Conservation (phyloP, 2,888 invertebrate genomes). For the Hololepta plana region DNA sequence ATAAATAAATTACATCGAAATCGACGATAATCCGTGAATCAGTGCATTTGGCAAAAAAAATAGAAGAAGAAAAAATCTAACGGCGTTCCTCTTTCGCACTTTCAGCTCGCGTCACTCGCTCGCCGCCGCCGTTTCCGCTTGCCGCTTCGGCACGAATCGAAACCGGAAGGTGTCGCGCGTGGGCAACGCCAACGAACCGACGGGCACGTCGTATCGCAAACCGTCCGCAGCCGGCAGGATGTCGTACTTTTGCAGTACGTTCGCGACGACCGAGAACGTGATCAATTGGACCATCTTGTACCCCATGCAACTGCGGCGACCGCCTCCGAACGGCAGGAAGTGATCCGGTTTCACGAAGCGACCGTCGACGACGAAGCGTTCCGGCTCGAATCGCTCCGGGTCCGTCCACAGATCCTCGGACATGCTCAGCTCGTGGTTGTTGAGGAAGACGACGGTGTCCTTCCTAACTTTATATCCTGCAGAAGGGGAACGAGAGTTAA, state of each 20-base stretch:
- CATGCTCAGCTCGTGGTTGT: slow-evolving; percentile 48
- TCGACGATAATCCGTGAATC: too few relatives aligned
- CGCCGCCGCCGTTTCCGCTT: slow-evolving; percentile 1
- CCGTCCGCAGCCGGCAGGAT: slow-evolving; percentile 28
- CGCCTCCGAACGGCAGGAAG: slow-evolving; percentile 48
- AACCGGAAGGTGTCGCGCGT: slow-evolving; percentile 32
- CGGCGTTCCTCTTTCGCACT: too few relatives aligned
- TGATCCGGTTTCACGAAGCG: slow-evolving; percentile 39
- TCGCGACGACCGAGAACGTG: slow-evolving; percentile 34
- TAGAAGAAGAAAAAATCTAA: too few relatives aligned
- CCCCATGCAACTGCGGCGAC: slow-evolving; percentile 47
- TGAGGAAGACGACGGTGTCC: slow-evolving; percentile 43
- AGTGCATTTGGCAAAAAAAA: too few relatives aligned
- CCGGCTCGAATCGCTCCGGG: slow-evolving; percentile 40
- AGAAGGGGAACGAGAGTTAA: slow-evolving; percentile 13
- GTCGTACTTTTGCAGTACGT: slow-evolving; percentile 34
- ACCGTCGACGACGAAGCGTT: slow-evolving; percentile 38
- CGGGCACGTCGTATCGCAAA: slow-evolving; percentile 31
- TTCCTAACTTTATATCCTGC: slow-evolving; percentile 40
- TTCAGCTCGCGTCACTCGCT: too few relatives aligned
- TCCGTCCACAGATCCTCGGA: slow-evolving; percentile 39
- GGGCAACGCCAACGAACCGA: slow-evolving; percentile 36
- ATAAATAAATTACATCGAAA: too few relatives aligned
- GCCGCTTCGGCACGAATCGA: slow-evolving; percentile 25
- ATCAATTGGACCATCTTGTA: slow-evolving; percentile 45